Base-by-base conservation (phyloP, 2,797 vertebrate species). In the Microhierax caerulescens region DNA sequence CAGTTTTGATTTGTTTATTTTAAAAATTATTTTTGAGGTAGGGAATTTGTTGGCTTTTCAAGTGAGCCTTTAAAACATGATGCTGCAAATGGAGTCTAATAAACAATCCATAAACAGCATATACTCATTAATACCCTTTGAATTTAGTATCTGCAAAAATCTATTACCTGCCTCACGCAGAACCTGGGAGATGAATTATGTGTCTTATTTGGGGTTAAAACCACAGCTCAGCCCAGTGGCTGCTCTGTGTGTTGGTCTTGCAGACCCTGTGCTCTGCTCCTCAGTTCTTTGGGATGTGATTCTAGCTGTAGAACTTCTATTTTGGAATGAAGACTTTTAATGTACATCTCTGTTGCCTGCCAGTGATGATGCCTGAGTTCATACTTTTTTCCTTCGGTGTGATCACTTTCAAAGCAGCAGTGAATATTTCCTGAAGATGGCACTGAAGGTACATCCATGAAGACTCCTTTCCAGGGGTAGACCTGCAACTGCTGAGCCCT, bases 401-500 rank as follows among this genome's bases (percentile, higher is more conserved):
- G 0, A 76, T 60, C 21, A 3, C 22, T 77, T 82, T 32, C 22
- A 37, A 24, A 82, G 60, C 79, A 34, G 56, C 61, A 39, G 17
- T 47, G 72, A 84, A 9, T 32, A 10, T 88, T 77, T 92, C 97
- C 98, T 95, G 96, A 96, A 97, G 98, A 95, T 98, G 98, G 98
- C 98, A 97, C 96, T 96, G 96, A 85, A 93, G 95, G 81, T 96
- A 96, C 94, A 92, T 51, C 34, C 51, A 5, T 32, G 10, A 85
- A 75, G 17, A 43, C 36, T 65, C 47, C 28, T 73, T 83, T 77
- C 57, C 45, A 39, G 27, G 74, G 68, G 43, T 19, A 15, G 63
- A 63, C 4, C 0, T 0, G 48, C 81, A 95, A 72, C 56, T 86
- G 83, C 95, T 96, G 93, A 96, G 68, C 84, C 39, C 69, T 95